Conservation (phyloP, 2,888 invertebrate genomes). For the Oligia fasciuncula region DNA sequence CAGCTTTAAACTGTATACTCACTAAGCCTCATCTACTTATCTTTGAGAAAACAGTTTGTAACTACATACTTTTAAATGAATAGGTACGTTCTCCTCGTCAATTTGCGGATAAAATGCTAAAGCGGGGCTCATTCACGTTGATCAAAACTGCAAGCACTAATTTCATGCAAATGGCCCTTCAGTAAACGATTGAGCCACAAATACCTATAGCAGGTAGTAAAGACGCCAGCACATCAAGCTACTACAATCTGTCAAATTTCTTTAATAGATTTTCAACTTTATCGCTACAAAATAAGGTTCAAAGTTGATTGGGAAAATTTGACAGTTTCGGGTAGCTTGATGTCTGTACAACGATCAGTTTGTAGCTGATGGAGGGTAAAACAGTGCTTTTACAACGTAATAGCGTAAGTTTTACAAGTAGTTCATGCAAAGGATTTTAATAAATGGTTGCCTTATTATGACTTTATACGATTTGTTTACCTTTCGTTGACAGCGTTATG, state of each 20-base stretch:
- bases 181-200: slow-evolving; percentile 51
- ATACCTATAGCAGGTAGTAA: not conserved
- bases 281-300: too few relatives aligned
- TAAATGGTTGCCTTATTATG: not conserved
- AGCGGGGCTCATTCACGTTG: slow-evolving; percentile 34
- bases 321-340: too few relatives aligned
- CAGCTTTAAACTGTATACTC: slow-evolving; percentile 39
- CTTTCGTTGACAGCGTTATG: not conserved
- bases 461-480: not conserved
- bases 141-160: slow-evolving; percentile 49
- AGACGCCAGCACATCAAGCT: too few relatives aligned
- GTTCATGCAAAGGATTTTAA: not conserved
- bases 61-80: slow-evolving; percentile 41
- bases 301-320: too few relatives aligned
- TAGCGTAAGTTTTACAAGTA: slow-evolving; percentile 21
- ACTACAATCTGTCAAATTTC: too few relatives aligned
- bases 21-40: slow-evolving; percentile 23
- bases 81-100: slow-evolving; percentile 27
- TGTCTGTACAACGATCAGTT: slow-evolving; percentile 6
- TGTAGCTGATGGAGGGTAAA: slow-evolving; percentile 6
- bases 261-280: too few relatives aligned
- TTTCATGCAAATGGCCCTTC: slow-evolving; percentile 58
- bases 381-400: slow-evolving; percentile 30
- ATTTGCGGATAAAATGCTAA: slow-evolving; percentile 49
- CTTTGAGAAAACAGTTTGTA: slow-evolving; percentile 52